Evolutionary conservation across 2,888 invertebrate species (phyloP), one percentile per base, ranked within the genome.

Genomic region (Parascotia fuliginaria): DNA sequence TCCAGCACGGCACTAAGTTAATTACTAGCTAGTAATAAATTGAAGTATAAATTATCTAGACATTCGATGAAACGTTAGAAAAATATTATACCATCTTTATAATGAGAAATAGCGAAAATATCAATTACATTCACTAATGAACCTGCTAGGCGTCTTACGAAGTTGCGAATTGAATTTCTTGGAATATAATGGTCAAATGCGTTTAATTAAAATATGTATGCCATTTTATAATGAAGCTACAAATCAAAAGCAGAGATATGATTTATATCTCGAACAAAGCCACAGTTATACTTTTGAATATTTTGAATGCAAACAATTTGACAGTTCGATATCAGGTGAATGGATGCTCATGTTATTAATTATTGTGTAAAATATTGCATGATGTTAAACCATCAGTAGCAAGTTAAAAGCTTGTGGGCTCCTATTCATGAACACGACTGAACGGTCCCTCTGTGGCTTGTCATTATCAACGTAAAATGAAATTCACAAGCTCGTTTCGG

Each of bases 371-470:
- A 42, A 33, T 42, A 7, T 37, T 24, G 15, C 45, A 39, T 44
- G n/a, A 41, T 49, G 59, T 49, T 52, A 31, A 54, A 45, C 40
- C 38, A 46, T 60, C 44, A 50, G 42, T 40, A 38, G 60, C 43
- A 50, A 49, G 52, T 52, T 39, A 50, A 48, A 48, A 43, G 57
- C 59, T 47, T 59, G 56, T 54, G 48, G 56, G 41, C 48, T 39
- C 47, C 57, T 63, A 66, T 60, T 60, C 48, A 57, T 65, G 56
- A 57, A 53, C 53, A 59, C 42, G 46, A 48, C 34, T 28, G 19
- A 31, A 27, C 33, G 33, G 12, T 11, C 37, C 28, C 29, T 22
- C 39, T 42, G 27, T 39, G 38, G 47, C 34, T 45, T 36, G 40
- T 39, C 52, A 19, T 53, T 55, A 48, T 46, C 42, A 40, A 42